These are phyloP conservation scores for Proisotoma minuta DNA, from an alignment of 2,888 invertebrate genomes.

Conservation along the genomic window DNA sequence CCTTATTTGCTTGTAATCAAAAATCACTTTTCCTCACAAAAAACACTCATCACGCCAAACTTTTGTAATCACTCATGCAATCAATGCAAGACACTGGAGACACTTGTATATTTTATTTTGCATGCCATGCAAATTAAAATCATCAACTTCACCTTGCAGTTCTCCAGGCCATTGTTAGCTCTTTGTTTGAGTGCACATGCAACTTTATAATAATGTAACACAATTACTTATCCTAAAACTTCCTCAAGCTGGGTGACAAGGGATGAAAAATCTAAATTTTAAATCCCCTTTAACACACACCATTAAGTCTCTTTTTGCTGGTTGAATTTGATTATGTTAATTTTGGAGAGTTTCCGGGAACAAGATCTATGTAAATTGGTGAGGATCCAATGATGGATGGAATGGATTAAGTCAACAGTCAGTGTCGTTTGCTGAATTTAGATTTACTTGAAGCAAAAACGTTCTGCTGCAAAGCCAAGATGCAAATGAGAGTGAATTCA, in stretches of 20 bases:
- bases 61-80: too few species aligned
- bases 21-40: too few species aligned
- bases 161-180: too few species aligned
- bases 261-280: background rate
- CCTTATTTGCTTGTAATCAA: too few species aligned
- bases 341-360: background rate
- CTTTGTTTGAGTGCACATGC: too few species aligned
- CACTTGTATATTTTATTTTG: too few species aligned
- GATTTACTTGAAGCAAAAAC: background rate
- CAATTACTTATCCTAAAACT: too few species aligned
- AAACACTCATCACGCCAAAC: too few species aligned
- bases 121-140: background rate
- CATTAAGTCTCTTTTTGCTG: background rate
- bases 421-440: background rate
- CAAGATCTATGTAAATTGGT: background rate
- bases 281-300: background rate
- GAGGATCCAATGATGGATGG: too few species aligned
- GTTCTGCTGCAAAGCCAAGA: background rate
- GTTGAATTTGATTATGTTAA: conserved; percentile 6
- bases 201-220: too few species aligned
- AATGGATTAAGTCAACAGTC: background rate
- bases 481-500: conserved; percentile 13
- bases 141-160: background rate
- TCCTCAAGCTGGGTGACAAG: background rate
- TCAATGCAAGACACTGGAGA: too few species aligned